Percentiles rank a stretch among this genome's conserved stretches.
Conservation (phyloP, 2,888 invertebrate genomes). For the Scaptomyza tumidula region DNA sequence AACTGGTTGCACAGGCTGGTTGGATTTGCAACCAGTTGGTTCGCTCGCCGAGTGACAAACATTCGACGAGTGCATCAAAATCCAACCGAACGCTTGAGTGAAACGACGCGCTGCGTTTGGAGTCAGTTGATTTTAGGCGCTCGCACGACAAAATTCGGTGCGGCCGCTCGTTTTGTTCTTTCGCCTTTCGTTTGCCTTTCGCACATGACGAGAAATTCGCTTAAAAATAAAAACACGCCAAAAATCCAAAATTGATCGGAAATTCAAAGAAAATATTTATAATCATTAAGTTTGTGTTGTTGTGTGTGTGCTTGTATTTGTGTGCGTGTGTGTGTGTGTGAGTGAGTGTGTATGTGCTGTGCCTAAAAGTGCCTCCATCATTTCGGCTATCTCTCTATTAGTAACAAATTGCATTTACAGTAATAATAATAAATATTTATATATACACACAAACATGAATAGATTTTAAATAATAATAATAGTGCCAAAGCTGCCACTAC, state of each 20-base stretch:
- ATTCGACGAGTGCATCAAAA: constrained; percentile 43
- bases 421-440: constrained; percentile 26
- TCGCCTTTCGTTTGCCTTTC: constrained; percentile 40
- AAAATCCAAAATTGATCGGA: constrained; percentile 11
- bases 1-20: constrained; percentile 28
- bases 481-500: constrained; percentile 45
- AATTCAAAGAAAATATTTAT: not conserved
- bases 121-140: constrained; percentile 58
- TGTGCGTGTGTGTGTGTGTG: constrained; percentile 30
- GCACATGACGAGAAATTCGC: constrained; percentile 41
- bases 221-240: not conserved
- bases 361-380: constrained; percentile 42
- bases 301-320: constrained; percentile 8
- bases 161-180: constrained; percentile 50
- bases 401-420: constrained; percentile 53
- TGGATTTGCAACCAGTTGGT: constrained; percentile 37
- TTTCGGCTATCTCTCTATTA: too few relatives aligned
- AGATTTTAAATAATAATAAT: constrained; percentile 26
- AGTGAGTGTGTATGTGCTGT: constrained; percentile 1
- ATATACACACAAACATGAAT: not conserved
- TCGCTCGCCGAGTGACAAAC: constrained; percentile 47
- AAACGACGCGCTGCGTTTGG: constrained; percentile 52
- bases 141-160: constrained; percentile 57
- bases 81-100: constrained; percentile 47
- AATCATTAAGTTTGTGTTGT: not conserved